Conservation (phyloP, 2,888 invertebrate genomes). For the Macrophya annulata region DNA sequence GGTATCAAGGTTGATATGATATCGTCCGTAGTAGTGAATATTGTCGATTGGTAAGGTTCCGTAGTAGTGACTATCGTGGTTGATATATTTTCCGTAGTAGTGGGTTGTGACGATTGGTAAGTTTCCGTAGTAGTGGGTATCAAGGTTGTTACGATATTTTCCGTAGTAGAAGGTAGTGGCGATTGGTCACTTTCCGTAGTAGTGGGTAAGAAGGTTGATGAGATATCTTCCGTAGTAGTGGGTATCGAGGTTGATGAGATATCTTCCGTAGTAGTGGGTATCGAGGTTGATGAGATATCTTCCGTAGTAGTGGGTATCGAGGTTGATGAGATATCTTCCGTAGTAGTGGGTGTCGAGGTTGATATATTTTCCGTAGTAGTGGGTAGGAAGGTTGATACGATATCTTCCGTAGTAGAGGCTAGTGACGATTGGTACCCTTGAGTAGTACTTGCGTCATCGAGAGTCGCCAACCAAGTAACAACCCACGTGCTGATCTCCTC, state of each 20-base stretch:
- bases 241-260: too few species aligned
- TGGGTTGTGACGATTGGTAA: too few species aligned
- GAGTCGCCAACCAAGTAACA: not conserved
- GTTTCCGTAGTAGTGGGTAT: not conserved
- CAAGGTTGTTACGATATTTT: not conserved
- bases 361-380: not conserved
- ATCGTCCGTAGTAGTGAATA: too few species aligned
- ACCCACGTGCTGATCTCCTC: conserved; percentile 30
- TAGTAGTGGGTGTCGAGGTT: too few species aligned
- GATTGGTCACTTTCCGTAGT: too few species aligned
- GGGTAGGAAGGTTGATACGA: not conserved
- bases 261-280: not conserved
- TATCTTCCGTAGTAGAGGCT: not conserved
- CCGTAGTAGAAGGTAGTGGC: too few species aligned
- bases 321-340: not conserved
- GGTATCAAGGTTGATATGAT: not conserved
- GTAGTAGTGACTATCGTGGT: not conserved
- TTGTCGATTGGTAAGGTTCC: not conserved
- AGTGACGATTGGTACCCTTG: too few species aligned
- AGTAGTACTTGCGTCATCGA: not conserved
- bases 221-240: not conserved
- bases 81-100: not conserved
- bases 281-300: not conserved
- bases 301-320: not conserved
- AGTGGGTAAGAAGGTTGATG: too few species aligned